phyloP scores from a whole-genome alignment of 2,113 vertebrate genomes.

The Pygoscelis antarcticus region DNA sequence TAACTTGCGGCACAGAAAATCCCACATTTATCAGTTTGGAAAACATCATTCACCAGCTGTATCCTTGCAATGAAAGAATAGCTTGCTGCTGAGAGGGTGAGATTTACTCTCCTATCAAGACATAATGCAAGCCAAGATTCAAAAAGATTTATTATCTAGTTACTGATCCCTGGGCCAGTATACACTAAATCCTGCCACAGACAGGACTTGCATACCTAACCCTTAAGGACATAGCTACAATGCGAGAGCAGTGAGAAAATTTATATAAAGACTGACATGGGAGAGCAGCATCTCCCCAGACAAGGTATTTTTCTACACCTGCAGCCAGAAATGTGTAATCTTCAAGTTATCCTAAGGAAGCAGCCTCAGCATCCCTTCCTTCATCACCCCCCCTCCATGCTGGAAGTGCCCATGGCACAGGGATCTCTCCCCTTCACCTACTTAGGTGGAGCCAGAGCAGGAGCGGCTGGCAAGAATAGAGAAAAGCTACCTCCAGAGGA shows the following conservation, averaged over 20 bases:
- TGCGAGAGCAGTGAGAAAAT: background rate
- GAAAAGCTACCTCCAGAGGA: background rate
- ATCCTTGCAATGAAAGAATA: background rate
- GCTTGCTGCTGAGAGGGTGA: background rate
- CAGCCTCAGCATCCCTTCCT: background rate
- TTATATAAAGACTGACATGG: background rate
- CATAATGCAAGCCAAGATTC: background rate
- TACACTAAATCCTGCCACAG: background rate
- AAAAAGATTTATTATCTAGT: background rate
- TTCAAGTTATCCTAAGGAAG: background rate
- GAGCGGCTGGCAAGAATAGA: background rate
- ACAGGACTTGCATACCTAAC: background rate
- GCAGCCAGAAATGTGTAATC: background rate
- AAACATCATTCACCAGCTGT: background rate
- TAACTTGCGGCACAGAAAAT: background rate
- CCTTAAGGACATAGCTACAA: background rate
- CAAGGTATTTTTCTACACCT: background rate
- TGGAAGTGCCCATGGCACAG: fast-evolving
- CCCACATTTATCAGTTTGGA: background rate
- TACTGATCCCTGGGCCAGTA: background rate
- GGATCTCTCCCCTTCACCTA: background rate
- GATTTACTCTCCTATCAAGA: background rate
- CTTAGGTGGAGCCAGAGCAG: background rate
- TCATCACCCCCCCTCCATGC: background rate
- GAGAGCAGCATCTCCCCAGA: background rate